Percentiles rank a stretch among this genome's conserved stretches.
These are phyloP conservation scores for Gymnoscopelus microlampas DNA, from an alignment of 2,797 vertebrate genomes.

Conservation along the genomic window DNA sequence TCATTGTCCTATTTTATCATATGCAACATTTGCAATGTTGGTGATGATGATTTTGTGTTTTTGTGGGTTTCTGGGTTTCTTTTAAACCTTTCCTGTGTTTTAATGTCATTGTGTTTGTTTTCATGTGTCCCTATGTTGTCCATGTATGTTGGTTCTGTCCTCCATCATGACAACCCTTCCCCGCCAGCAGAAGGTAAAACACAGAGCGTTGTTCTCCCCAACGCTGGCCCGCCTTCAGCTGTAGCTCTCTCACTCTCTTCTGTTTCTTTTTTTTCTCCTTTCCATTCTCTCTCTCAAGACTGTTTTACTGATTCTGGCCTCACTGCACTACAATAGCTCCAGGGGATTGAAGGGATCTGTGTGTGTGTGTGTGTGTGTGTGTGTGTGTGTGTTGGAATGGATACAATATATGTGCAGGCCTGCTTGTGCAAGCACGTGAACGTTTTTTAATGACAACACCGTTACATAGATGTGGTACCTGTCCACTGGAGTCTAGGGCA, in stretches of 20 bases:
- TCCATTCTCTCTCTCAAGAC: slow-evolving; percentile 17
- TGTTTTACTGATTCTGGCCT: slow-evolving; percentile 37
- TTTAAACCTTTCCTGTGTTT: slow-evolving; percentile 43
- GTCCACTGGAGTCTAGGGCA: too few species aligned
- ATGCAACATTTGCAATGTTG: slow-evolving; percentile 24
- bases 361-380: slow-evolving; percentile 16
- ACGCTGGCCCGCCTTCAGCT: slow-evolving; percentile 51
- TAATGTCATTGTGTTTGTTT: slow-evolving; percentile 70
- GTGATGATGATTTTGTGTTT: slow-evolving; percentile 34
- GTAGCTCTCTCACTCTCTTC: slow-evolving; percentile 36
- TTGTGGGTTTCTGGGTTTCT: slow-evolving; percentile 1
- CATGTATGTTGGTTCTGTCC: slow-evolving; percentile 80
- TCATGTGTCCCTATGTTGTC: slow-evolving; percentile 74
- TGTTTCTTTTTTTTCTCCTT: slow-evolving; percentile 21
- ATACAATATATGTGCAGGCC: not conserved
- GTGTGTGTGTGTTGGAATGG: slow-evolving; percentile 7
- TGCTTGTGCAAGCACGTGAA: not conserved
- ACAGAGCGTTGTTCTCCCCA: slow-evolving; percentile 68
- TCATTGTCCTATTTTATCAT: slow-evolving; percentile 18
- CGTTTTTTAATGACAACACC: not conserved
- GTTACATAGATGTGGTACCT: too few species aligned
- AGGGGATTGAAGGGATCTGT: slow-evolving; percentile 23
- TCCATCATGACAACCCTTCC: slow-evolving; percentile 82
- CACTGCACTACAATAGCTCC: slow-evolving; percentile 44
- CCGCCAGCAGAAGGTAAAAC: slow-evolving; percentile 80